phyloP scores from a whole-genome alignment of 2,113 vertebrate species.

The Oxygymnocypris stewartii region DNA sequence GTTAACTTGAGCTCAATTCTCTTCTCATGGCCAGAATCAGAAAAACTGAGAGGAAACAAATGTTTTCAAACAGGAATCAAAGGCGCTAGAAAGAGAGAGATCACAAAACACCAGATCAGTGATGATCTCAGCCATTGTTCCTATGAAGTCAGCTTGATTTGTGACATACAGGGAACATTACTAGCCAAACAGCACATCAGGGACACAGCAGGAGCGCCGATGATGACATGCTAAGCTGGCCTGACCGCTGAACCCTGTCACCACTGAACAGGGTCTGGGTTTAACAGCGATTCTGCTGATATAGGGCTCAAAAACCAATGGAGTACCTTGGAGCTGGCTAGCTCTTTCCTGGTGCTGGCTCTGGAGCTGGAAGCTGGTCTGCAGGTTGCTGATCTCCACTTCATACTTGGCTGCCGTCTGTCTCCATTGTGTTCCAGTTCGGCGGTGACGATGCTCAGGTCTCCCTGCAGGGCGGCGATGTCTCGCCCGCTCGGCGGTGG shows the following conservation, averaged over 20 bases:
- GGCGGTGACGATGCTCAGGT: constrained; percentile 78
- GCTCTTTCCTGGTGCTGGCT: constrained; percentile 81
- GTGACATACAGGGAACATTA: too few relatives aligned
- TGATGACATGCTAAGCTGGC: background rate
- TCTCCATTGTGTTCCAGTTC: constrained; percentile 90
- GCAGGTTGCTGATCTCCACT: constrained; percentile 83
- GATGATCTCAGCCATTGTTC: constrained; percentile 20
- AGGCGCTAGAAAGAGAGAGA: background rate
- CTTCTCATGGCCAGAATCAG: background rate
- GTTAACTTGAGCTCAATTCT: background rate
- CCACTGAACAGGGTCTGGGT: background rate
- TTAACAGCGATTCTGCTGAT: background rate
- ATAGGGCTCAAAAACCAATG: background rate
- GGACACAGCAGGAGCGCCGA: background rate
- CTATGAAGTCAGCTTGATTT: constrained; percentile 20
- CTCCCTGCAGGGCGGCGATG: constrained; percentile 82
- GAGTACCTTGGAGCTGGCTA: constrained; percentile 80
- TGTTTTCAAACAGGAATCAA: constrained; percentile 3
- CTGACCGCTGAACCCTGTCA: background rate
- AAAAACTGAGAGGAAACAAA: background rate
- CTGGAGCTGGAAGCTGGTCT: constrained; percentile 82
- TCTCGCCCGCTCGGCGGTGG: constrained; percentile 84
- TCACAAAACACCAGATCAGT: constrained; percentile 2
- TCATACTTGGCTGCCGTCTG: constrained; percentile 85
- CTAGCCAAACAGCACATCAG: background rate